Base-by-base conservation (phyloP, 2,113 vertebrate species). In the Reinhardtius hippoglossoides region DNA sequence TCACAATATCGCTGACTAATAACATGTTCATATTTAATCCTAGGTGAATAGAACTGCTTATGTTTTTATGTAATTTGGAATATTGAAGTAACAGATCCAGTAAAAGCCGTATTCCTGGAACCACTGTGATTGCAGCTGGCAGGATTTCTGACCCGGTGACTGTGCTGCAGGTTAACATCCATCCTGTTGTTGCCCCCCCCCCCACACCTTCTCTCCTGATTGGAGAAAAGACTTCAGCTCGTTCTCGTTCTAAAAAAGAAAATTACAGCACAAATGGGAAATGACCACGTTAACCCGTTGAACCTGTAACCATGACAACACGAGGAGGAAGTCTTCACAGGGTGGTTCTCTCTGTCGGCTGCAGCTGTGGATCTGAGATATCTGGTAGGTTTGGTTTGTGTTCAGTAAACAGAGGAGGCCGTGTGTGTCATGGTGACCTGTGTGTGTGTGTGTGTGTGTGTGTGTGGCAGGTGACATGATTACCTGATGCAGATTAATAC, bases 301-400 rank as follows among this genome's bases (percentile, higher is more conserved):
- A 46, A 62, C n/a, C 48, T 0, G 83, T 88, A 74, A 79, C 87
- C 81, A 88, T 87, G 87, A 67, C 80, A 83, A 87, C 83, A 23
- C 3, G 21, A 75, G 27, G 46, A 76, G 40, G 44, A 1, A 0
- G 44, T 50, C 24, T 10, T 18, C 14, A 48, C 6, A 1, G 16
- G 46, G 4, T 7, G 15, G 2, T 14, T 16, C 14, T 59, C 31
- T 27, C 56, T 35, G 20, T 54, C 9, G 16, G 2, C 15, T 40
- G 63, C 10, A 31, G 42, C 15, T 27, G 46, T 26, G n/a, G 2
- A 26, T 71, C 7, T 24, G 5, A 55, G 13, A 62, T 55, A 46
- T 48, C 8, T 27, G 9, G 4, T 27, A 48, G n/a, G 0, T n/a
- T 7, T 44, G 50, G 21, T 73, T 14, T 42, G 73, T 67, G 24